These are phyloP conservation scores for Mactra quadrangularis DNA, from an alignment of 1,140 invertebrate genomes.

Conservation along the genomic window DNA sequence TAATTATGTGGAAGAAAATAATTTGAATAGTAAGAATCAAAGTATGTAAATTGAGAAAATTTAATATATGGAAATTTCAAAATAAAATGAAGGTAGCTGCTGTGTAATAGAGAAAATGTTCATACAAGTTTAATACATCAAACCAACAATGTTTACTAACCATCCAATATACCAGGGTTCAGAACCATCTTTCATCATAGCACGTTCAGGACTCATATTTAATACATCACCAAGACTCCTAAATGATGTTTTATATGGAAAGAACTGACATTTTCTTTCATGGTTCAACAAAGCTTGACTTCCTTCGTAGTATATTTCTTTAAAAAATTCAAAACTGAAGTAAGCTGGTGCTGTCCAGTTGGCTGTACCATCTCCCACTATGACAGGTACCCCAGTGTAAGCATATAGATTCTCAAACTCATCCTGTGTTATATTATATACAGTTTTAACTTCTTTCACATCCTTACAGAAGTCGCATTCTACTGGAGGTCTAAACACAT, in stretches of 20 bases:
- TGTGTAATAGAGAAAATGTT: too few relatives aligned
- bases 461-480: constrained; percentile 90
- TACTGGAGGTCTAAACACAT: constrained; percentile 90
- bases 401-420: constrained; percentile 87
- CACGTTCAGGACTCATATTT: constrained; percentile 87
- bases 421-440: constrained; percentile 84
- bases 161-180: constrained; percentile 96
- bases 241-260: constrained; percentile 95
- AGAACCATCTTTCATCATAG: constrained; percentile 87
- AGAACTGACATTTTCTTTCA: constrained; percentile 91
- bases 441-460: constrained; percentile 86
- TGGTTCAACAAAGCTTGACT: constrained; percentile 73
- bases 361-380: constrained; percentile 91
- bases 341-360: constrained; percentile 91
- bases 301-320: constrained; percentile 88
- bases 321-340: constrained; percentile 93
- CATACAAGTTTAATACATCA: too few relatives aligned
- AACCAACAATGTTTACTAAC: constrained; percentile 85
- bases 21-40: too few relatives aligned
- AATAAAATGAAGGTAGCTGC: too few relatives aligned
- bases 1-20: too few relatives aligned
- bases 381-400: constrained; percentile 91
- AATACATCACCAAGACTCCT: constrained; percentile 90
- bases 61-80: too few relatives aligned
- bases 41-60: too few relatives aligned